Evolutionary conservation across 2,797 vertebrate genomes (phyloP).

Genomic region (Glossophaga mutica): DNA sequence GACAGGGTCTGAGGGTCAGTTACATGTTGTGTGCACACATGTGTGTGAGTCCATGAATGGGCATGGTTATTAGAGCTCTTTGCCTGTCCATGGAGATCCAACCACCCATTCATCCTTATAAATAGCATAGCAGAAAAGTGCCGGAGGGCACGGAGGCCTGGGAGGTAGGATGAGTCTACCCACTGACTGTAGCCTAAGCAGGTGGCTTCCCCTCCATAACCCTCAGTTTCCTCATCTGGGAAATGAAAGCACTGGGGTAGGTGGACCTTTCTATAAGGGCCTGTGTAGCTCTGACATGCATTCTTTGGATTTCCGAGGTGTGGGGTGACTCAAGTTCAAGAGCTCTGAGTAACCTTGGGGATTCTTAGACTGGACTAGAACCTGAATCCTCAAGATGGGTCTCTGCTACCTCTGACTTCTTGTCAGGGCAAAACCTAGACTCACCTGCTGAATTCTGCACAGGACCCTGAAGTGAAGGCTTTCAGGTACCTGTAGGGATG

Average conservation of each 20-base stretch:
- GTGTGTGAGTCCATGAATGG: background rate
- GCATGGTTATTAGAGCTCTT: background rate
- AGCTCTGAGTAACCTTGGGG: background rate
- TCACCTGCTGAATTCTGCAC: background rate
- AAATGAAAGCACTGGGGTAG: background rate
- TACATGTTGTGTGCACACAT: background rate
- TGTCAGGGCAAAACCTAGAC: background rate
- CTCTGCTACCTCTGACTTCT: background rate
- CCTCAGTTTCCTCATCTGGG: background rate
- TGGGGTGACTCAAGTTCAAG: background rate
- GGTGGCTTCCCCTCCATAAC: background rate
- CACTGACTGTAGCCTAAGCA: background rate
- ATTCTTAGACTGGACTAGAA: background rate
- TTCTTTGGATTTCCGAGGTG: background rate
- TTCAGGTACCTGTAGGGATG: rapidly evolving
- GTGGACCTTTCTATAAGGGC: background rate
- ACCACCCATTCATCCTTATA: background rate
- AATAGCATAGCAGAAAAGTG: background rate
- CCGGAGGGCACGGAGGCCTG: background rate
- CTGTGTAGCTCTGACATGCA: background rate
- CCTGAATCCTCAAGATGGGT: background rate
- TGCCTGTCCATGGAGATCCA: background rate
- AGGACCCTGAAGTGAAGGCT: background rate
- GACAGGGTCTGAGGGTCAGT: background rate
- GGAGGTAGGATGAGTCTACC: background rate